phyloP scores from a whole-genome alignment of 2,888 invertebrate genomes.

The Mactromeris polynyma region DNA sequence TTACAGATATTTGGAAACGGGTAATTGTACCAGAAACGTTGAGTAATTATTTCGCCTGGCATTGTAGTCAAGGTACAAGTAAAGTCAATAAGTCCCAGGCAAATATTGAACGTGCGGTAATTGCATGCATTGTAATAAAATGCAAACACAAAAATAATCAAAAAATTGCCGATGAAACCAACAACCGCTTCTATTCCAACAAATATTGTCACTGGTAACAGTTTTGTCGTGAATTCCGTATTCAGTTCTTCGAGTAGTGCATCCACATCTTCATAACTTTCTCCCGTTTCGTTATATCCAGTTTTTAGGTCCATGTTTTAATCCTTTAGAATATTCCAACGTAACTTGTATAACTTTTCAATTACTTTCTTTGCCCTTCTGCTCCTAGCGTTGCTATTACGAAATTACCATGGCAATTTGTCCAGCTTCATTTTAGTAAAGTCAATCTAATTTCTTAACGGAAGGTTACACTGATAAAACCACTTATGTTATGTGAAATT shows the following conservation, averaged over 20 bases:
- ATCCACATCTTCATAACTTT: background rate
- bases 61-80: conserved; percentile 44
- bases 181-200: conserved; percentile 24
- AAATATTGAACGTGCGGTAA: conserved; percentile 47
- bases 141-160: conserved; percentile 31
- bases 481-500: too few relatives aligned
- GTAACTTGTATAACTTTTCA: too few relatives aligned
- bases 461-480: too few relatives aligned
- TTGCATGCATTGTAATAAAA: conserved; percentile 41
- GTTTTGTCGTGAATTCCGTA: conserved; percentile 14
- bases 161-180: conserved; percentile 44
- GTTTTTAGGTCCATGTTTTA: background rate
- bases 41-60: conserved; percentile 40
- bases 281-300: background rate
- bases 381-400: too few relatives aligned
- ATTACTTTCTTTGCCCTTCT: too few relatives aligned
- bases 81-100: conserved; percentile 38
- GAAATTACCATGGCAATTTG: too few relatives aligned
- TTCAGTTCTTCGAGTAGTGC: conserved; percentile 9
- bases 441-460: too few relatives aligned
- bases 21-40: conserved; percentile 42
- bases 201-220: conserved; percentile 38
- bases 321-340: too few relatives aligned
- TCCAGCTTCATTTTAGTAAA: too few relatives aligned
- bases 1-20: conserved; percentile 30